Evolutionary conservation across 2,113 vertebrate genomes (phyloP).

Genomic region (Nothoprocta perdicaria): DNA sequence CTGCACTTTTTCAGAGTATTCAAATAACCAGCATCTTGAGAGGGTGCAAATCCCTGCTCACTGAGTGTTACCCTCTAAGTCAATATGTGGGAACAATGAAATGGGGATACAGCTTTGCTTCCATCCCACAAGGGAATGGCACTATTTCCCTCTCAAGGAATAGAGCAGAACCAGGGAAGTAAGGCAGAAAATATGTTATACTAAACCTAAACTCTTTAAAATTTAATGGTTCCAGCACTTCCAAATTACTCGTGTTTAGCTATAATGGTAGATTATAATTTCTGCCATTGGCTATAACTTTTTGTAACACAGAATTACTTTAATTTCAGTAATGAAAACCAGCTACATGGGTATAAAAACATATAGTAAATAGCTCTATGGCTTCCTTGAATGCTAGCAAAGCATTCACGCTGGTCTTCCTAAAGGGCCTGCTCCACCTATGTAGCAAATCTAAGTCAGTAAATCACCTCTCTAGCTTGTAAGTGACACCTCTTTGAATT

Average conservation of each 20-base stretch:
- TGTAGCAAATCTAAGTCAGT: accelerated
- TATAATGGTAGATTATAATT: background rate
- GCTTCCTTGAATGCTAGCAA: background rate
- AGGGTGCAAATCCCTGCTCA: background rate
- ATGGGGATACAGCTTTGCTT: background rate
- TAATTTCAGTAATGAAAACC: background rate
- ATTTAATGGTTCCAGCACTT: background rate
- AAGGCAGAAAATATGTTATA: background rate
- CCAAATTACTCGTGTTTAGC: background rate
- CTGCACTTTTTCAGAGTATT: background rate
- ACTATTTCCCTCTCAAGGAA: background rate
- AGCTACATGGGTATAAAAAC: background rate
- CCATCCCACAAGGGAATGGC: accelerated
- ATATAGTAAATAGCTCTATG: background rate
- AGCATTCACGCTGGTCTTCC: background rate
- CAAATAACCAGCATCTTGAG: background rate
- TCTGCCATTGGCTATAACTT: background rate
- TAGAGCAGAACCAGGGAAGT: background rate
- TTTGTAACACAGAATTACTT: background rate
- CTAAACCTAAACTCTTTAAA: background rate
- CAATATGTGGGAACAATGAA: background rate
- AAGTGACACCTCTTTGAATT: background rate
- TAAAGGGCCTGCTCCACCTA: accelerated
- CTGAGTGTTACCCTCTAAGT: background rate
- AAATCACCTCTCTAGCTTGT: background rate